These are phyloP conservation scores for Diachasma alloeum DNA, from an alignment of 1,140 invertebrate species.

Conservation along the genomic window DNA sequence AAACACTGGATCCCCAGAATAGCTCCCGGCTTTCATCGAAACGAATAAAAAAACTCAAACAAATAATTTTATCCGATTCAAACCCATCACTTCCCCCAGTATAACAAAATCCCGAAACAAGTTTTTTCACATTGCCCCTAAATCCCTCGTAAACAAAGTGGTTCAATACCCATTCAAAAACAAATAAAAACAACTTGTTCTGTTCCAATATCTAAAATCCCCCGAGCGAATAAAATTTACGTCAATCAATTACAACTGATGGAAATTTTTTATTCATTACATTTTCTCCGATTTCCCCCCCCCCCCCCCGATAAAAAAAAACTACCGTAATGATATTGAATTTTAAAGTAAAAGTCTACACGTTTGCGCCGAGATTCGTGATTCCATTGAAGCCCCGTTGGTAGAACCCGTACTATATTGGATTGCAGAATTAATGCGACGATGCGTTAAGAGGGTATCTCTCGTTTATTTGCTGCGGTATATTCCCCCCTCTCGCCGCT, in stretches of 20 bases:
- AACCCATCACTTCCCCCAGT: too few relatives aligned
- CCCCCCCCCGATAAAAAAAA: not conserved
- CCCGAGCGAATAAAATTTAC: not conserved
- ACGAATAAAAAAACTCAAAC: too few relatives aligned
- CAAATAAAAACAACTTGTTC: too few relatives aligned
- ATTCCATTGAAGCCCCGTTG: not conserved
- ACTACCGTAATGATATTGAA: not conserved
- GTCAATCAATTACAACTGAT: not conserved
- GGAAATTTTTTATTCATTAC: not conserved
- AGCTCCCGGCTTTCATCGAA: too few relatives aligned
- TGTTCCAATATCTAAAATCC: too few relatives aligned
- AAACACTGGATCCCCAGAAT: too few relatives aligned
- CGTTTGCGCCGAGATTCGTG: not conserved
- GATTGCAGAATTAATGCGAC: not conserved
- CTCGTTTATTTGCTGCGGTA: not conserved
- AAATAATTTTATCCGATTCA: too few relatives aligned
- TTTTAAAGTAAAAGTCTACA: not conserved
- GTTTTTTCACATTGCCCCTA: too few relatives aligned
- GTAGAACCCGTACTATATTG: not conserved
- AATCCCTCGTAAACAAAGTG: too few relatives aligned
- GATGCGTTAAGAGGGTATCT: not conserved
- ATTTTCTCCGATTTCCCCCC: not conserved
- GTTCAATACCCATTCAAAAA: too few relatives aligned
- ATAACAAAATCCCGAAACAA: too few relatives aligned
- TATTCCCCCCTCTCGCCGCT: not conserved